phyloP scores from a whole-genome alignment of 2,797 vertebrate species.

The Gymnopithys bicolor region DNA sequence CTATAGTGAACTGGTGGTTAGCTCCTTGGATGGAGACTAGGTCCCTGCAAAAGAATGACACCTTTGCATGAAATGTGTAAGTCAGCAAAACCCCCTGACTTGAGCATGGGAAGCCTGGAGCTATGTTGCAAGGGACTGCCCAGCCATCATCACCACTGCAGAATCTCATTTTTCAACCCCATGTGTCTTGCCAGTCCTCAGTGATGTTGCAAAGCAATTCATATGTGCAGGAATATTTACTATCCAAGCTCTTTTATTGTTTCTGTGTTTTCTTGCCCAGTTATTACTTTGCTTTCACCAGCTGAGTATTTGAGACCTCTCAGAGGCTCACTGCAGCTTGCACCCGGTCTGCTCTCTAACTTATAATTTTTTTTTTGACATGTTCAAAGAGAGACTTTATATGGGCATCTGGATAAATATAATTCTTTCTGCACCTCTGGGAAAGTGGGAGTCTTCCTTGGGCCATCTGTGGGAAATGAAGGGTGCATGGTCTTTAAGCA shows the following conservation, averaged over 20 bases:
- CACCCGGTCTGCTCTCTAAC: background rate
- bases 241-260: background rate
- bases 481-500: background rate
- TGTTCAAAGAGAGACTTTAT: background rate
- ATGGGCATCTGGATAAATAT: background rate
- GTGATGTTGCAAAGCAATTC: background rate
- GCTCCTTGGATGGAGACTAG: background rate
- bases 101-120: background rate
- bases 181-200: background rate
- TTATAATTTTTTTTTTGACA: background rate
- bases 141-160: background rate
- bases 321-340: background rate
- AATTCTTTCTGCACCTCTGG: background rate
- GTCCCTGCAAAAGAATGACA: background rate
- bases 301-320: background rate
- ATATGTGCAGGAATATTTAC: background rate
- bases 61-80: background rate
- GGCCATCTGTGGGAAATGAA: background rate
- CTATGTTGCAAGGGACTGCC: background rate
- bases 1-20: background rate
- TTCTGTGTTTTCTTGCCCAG: rapidly evolving
- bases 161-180: background rate
- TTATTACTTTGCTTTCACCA: background rate
- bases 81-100: background rate
- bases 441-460: background rate